Evolutionary conservation across 2,797 vertebrate species (phyloP).

Genomic region (Pipistrellus pygmaeus): DNA sequence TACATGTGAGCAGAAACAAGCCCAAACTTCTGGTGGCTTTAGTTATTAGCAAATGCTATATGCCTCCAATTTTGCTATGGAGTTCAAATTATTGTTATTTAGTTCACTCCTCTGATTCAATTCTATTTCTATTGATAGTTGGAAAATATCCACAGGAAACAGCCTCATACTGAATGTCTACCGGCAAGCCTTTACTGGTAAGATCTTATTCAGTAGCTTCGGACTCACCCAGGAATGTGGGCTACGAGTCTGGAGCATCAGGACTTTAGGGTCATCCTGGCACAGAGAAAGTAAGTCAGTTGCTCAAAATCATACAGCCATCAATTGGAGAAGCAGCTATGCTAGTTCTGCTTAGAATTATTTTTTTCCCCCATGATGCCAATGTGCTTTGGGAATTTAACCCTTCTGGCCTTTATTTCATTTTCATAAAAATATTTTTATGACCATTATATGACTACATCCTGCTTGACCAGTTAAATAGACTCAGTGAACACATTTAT

Average conservation of each 20-base stretch:
- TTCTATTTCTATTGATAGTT: background rate
- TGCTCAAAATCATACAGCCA: background rate
- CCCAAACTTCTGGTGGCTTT: background rate
- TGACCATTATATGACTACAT: background rate
- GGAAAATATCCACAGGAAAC: background rate
- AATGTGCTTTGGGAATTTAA: background rate
- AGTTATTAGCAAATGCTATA: background rate
- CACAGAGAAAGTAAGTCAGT: background rate
- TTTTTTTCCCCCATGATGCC: background rate
- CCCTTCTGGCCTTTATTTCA: background rate
- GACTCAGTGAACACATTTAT: background rate
- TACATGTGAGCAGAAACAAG: background rate
- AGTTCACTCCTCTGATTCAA: background rate
- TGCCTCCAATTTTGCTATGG: background rate
- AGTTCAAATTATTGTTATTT: background rate
- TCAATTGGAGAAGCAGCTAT: background rate
- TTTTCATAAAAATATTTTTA: conserved; percentile 45
- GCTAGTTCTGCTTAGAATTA: background rate
- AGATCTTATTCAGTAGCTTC: background rate
- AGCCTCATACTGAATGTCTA: background rate
- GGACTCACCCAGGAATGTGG: background rate
- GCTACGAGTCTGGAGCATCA: background rate
- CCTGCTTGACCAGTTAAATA: background rate
- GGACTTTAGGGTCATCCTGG: background rate
- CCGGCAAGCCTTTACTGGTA: background rate